Percentiles rank a stretch among this genome's conserved stretches.
These are phyloP conservation scores for Tragopan temminckii DNA, from an alignment of 2,797 vertebrate species.

Conservation along the genomic window DNA sequence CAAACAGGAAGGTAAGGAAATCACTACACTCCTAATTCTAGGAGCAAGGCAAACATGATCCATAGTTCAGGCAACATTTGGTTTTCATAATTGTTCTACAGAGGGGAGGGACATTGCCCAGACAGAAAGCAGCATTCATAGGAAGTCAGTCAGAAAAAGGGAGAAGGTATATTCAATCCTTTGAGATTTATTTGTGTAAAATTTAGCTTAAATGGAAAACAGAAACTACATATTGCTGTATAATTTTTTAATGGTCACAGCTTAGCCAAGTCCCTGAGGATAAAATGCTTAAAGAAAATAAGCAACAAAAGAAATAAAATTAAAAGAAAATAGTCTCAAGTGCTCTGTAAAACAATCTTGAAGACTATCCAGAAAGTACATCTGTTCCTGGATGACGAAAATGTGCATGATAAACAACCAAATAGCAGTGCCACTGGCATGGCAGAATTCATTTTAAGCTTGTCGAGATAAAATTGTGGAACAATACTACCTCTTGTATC, in stretches of 20 bases:
- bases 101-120: background rate
- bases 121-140: slow-evolving; percentile 2
- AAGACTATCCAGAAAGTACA: slow-evolving; percentile 31
- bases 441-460: background rate
- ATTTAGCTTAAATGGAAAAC: slow-evolving; percentile 64
- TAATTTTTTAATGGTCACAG: slow-evolving; percentile 20
- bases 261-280: slow-evolving; percentile 18
- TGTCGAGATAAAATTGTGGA: background rate
- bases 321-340: slow-evolving; percentile 28
- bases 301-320: slow-evolving; percentile 50
- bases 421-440: slow-evolving; percentile 2
- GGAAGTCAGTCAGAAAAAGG: background rate
- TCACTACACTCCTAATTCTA: background rate
- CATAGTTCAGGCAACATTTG: slow-evolving; percentile 45
- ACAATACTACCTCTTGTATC: background rate
- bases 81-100: slow-evolving; percentile 41
- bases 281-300: slow-evolving; percentile 41
- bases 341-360: slow-evolving; percentile 14
- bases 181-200: slow-evolving; percentile 56
- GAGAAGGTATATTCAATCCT: slow-evolving; percentile 30
- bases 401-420: slow-evolving; percentile 24
- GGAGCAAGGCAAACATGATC: slow-evolving; percentile 29
- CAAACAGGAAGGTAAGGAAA: slow-evolving; percentile 51
- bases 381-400: slow-evolving; percentile 39
- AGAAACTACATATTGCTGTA: slow-evolving; percentile 34